Conservation (phyloP, 2,113 vertebrate species). For the Hylia prasina region DNA sequence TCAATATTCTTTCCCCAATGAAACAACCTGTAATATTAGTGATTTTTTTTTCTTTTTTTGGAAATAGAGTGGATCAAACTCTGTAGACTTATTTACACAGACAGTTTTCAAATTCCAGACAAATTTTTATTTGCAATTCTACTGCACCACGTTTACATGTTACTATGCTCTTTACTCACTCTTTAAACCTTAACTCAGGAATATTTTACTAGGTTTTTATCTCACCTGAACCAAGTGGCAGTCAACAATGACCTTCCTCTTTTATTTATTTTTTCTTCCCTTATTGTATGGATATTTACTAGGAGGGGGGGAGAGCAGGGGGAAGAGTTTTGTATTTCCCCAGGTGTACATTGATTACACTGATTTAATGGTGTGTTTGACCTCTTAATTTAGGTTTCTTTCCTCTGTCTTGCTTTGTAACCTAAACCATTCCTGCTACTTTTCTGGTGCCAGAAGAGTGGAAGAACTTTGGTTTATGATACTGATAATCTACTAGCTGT, state of each 20-base stretch:
- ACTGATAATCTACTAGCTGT: neutral
- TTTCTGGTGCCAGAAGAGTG: neutral
- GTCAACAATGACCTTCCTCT: neutral
- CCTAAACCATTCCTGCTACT: neutral
- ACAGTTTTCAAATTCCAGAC: neutral
- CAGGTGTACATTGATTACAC: neutral
- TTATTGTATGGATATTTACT: neutral
- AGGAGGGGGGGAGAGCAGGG: neutral
- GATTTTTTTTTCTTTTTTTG: neutral
- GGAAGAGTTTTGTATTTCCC: neutral
- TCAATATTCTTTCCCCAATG: neutral
- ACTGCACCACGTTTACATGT: neutral
- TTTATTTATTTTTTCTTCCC: neutral
- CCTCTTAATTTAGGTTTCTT: neutral
- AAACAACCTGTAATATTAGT: neutral
- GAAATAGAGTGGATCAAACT: neutral
- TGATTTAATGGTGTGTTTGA: neutral
- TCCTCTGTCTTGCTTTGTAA: neutral
- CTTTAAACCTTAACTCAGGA: neutral
- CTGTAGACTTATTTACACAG: neutral
- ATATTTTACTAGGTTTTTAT: neutral
- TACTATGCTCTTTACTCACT: neutral
- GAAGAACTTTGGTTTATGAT: neutral
- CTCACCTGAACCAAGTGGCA: neutral
- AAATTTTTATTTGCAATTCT: neutral